phyloP scores from a whole-genome alignment of 2,797 vertebrate genomes.

The Microcaecilia unicolor region DNA sequence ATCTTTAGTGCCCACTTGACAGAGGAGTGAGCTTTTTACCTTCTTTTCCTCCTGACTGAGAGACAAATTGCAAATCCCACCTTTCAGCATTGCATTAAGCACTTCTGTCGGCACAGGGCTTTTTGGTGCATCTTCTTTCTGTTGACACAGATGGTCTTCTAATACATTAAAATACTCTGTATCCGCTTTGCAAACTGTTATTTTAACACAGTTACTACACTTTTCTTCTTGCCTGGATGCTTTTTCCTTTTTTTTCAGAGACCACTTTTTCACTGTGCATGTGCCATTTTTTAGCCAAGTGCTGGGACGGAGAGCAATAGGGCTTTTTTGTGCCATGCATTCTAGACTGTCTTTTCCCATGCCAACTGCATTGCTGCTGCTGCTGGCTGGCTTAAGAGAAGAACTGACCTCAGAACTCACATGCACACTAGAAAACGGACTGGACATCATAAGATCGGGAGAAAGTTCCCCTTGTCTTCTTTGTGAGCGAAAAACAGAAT shows the following conservation, averaged over 20 bases:
- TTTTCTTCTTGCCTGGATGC: constrained; percentile 37
- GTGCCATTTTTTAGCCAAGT: constrained; percentile 62
- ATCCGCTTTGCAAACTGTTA: not conserved
- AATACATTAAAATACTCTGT: not conserved
- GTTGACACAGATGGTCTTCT: constrained; percentile 6
- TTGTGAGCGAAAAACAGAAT: constrained; percentile 41
- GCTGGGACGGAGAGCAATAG: constrained; percentile 64
- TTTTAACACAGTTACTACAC: constrained; percentile 5
- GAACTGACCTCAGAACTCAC: constrained; percentile 27
- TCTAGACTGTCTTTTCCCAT: constrained; percentile 33
- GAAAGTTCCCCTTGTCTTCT: constrained; percentile 37
- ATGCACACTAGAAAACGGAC: constrained; percentile 26
- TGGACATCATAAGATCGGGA: constrained; percentile 14
- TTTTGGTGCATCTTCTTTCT: constrained; percentile 2
- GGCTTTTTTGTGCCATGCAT: constrained; percentile 30
- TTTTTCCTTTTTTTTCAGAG: constrained; percentile 50
- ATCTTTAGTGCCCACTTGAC: constrained; percentile 23
- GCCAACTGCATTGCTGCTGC: not conserved
- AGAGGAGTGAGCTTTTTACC: constrained; percentile 37
- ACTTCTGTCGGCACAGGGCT: not conserved
- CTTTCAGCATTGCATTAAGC: not conserved
- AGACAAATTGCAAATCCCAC: constrained; percentile 30
- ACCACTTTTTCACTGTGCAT: constrained; percentile 49
- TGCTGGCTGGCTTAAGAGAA: constrained; percentile 8
- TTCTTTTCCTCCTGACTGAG: constrained; percentile 50